Conservation (phyloP, 2,113 vertebrate species). For the Neopipo cinnamomea region DNA sequence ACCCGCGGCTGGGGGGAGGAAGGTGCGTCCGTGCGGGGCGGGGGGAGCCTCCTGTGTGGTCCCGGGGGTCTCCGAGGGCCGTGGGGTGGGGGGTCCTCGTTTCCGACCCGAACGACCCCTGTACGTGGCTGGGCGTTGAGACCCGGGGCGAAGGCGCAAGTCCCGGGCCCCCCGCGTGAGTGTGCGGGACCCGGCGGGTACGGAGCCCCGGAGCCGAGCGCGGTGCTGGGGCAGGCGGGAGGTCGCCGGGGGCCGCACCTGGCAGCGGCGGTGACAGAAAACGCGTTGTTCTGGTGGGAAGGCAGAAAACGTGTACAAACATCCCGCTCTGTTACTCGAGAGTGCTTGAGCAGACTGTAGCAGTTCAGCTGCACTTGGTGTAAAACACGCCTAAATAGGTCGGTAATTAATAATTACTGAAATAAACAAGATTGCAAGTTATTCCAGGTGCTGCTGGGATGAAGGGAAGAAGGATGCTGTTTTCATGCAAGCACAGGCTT, state of each 20-base stretch:
- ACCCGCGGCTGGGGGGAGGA: not conserved
- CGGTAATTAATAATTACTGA: slow-evolving; percentile 51
- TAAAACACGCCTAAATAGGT: not conserved
- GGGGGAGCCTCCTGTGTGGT: not conserved
- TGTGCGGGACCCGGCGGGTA: not conserved
- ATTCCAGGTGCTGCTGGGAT: not conserved
- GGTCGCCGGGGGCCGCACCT: not conserved
- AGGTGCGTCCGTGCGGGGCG: too few species aligned
- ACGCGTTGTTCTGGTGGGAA: not conserved
- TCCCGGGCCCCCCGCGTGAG: not conserved
- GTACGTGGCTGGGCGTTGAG: not conserved
- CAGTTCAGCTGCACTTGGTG: not conserved
- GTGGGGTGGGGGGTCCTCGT: not conserved
- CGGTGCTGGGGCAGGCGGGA: not conserved
- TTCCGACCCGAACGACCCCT: too few species aligned
- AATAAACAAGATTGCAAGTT: not conserved
- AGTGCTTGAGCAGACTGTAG: not conserved
- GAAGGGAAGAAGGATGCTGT: not conserved
- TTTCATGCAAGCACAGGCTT: not conserved
- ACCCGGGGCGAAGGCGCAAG: not conserved
- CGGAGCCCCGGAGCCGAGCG: not conserved
- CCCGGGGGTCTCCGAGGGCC: not conserved
- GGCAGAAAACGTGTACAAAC: not conserved
- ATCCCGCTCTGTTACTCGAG: not conserved
- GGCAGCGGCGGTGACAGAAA: not conserved